Evolutionary conservation across 2,113 vertebrate species (phyloP), one percentile per base, ranked within the genome.

Genomic region (Percopsis transmontana): DNA sequence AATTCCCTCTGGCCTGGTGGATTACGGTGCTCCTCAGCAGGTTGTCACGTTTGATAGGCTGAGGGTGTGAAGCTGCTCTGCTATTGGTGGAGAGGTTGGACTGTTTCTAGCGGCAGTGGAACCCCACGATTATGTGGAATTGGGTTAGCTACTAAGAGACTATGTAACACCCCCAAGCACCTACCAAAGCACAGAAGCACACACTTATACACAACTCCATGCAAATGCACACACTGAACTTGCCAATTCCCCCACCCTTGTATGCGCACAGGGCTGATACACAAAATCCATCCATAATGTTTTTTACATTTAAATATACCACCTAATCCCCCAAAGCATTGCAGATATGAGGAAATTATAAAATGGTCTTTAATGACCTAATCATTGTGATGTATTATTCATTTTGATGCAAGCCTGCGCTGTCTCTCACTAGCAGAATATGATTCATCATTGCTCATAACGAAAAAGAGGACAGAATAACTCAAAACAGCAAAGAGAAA

Each of bases 21-120:
- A 76, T 71, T 66, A 70, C 48, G 56, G 63, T 19, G 53, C 50
- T 18, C 10, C 48, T 20, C 62, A 47, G 24, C 66, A 53, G 71
- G 68, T 54, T 27, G 24, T n/a, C 27, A 58, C 38, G 18, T 76
- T 0, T 45, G 45, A 65, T 62, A 39, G 47, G 60, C 45, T 39
- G 60, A 39, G 16, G 39, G 60, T 64, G 11, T 27, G 14, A 21
- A 59, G 45, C 45, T 45, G 55, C 64, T 24, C 42, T 57, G 18
- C 8, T 7, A 64, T 57, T 20, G 23, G 38, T 40, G 42, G 60
- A 62, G 60, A 33, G n/a, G n/a, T 24, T n/a, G 27, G 48, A 47
- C 52, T 74, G 23, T 62, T 54, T 68, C 1, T 5, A 42, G 60
- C 50, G 58, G 20, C 12, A 21, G 42, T 24, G 33, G 20, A n/a